Evolutionary conservation across 2,888 invertebrate genomes (phyloP).

Genomic region (Dolichomitus sp.): DNA sequence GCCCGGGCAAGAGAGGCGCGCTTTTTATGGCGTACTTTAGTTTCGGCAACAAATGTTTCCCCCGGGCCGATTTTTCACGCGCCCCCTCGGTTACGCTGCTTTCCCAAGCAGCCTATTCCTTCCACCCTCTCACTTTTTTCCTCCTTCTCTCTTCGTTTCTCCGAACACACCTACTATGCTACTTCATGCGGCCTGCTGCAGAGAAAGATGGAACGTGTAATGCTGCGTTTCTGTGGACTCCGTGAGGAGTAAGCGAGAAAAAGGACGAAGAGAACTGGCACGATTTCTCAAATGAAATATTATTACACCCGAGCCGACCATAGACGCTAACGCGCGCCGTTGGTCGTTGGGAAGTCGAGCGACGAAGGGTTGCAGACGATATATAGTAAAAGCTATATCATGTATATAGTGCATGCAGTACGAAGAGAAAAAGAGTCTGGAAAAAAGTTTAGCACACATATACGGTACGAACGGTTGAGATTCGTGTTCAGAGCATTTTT

Average conservation of each 20-base stretch:
- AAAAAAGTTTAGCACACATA: conserved; percentile 24
- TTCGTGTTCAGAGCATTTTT: conserved; percentile 16
- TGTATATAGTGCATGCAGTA: neutral
- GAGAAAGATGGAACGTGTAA: conserved; percentile 60
- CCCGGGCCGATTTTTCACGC: conserved; percentile 68
- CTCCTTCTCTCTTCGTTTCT: conserved; percentile 28
- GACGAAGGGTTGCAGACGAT: conserved; percentile 57
- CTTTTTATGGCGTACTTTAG: conserved; percentile 68
- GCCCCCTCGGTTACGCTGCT: conserved; percentile 29
- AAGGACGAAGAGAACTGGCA: conserved; percentile 50
- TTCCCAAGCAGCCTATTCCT: conserved; percentile 29
- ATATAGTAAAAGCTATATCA: neutral
- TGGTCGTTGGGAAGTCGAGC: conserved; percentile 53
- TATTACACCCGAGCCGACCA: conserved; percentile 73
- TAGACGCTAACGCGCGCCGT: conserved; percentile 37
- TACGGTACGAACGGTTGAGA: conserved; percentile 23
- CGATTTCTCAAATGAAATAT: conserved; percentile 80
- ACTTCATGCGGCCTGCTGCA: conserved; percentile 6
- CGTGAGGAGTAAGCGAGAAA: conserved; percentile 25
- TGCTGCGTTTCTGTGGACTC: conserved; percentile 52
- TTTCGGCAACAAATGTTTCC: conserved; percentile 68
- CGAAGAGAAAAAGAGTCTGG: neutral
- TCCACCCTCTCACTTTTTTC: neutral
- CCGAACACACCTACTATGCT: neutral
- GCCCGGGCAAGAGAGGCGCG: conserved; percentile 38